Conservation (phyloP, 37 sponge, comb jelly and placozoan genomes). For the Chondrosia reniformis region DNA sequence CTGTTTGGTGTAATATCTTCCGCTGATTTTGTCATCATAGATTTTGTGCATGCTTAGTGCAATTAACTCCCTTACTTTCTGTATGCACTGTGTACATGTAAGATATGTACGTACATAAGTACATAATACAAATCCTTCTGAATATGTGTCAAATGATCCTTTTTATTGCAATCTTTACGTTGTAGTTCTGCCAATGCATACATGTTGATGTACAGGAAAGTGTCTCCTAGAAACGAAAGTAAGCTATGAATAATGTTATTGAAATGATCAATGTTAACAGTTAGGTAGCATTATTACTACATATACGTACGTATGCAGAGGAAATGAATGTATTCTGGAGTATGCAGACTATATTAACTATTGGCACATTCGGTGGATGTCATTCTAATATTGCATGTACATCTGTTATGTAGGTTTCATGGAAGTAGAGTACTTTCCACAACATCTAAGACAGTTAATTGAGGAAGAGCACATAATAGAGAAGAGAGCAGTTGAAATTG, state of each 20-base stretch:
- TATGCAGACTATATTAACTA: too few relatives aligned
- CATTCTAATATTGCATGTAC: not conserved
- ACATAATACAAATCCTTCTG: not conserved
- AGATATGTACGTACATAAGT: not conserved
- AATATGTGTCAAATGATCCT: not conserved
- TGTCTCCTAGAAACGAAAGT: conserved; percentile 53
- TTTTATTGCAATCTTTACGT: not conserved
- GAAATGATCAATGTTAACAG: not conserved
- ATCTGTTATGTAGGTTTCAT: conserved; percentile 47
- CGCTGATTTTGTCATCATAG: too few relatives aligned
- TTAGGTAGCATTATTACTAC: not conserved
- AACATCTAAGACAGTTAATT: conserved; percentile 54
- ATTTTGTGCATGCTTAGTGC: too few relatives aligned
- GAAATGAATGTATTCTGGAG: too few relatives aligned
- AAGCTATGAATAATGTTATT: not conserved
- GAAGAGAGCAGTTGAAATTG: conserved; percentile 34
- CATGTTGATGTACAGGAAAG: conserved; percentile 91
- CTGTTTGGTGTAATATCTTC: too few relatives aligned
- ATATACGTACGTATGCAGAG: not conserved
- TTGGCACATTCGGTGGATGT: too few relatives aligned
- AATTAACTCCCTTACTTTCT: too few relatives aligned
- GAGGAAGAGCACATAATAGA: conserved; percentile 42
- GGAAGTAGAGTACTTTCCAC: conserved; percentile 48
- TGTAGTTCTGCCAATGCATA: conserved; percentile 90
- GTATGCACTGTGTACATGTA: too few relatives aligned